Conservation (phyloP, 2,888 invertebrate genomes). For the Oegoconia quadripuncta region DNA sequence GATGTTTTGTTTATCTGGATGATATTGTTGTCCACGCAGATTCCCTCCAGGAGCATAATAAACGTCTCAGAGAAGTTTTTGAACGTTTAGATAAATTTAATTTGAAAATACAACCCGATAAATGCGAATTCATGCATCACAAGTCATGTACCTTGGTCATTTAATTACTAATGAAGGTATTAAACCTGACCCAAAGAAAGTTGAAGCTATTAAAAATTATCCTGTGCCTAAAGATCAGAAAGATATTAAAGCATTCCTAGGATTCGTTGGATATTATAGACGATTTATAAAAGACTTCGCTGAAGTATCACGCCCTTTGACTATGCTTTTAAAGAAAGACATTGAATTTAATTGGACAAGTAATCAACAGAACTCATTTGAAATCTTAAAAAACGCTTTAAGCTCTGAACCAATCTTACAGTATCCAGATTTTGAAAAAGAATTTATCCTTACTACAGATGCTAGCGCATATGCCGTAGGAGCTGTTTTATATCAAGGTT, state of each 20-base stretch:
- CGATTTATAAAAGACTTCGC: slow-evolving; percentile 41
- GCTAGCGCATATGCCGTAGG: slow-evolving; percentile 30
- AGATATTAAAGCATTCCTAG: slow-evolving; percentile 35
- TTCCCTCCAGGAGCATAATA: slow-evolving; percentile 8
- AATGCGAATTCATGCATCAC: slow-evolving; percentile 28
- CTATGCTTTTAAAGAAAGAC: slow-evolving; percentile 23
- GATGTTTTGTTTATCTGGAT: slow-evolving; percentile 12
- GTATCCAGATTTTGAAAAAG: slow-evolving; percentile 38
- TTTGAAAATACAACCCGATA: slow-evolving; percentile 28
- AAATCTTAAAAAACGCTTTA: slow-evolving; percentile 20
- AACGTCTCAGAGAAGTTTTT: slow-evolving; percentile 4
- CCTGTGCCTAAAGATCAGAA: slow-evolving; percentile 22
- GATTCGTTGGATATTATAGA: slow-evolving; percentile 44
- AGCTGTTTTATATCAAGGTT: slow-evolving; percentile 30
- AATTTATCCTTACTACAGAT: slow-evolving; percentile 28
- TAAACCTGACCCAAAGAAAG: slow-evolving; percentile 24
- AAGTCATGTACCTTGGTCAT: slow-evolving; percentile 18
- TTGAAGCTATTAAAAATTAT: slow-evolving; percentile 16
- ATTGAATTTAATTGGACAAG: slow-evolving; percentile 20
- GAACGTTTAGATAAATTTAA: slow-evolving; percentile 12
- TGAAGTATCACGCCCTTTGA: slow-evolving; percentile 27
- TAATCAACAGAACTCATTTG: slow-evolving; percentile 22
- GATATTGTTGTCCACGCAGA: slow-evolving; percentile 15
- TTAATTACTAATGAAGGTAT: slow-evolving; percentile 21
- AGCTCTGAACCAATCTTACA: slow-evolving; percentile 29